These are phyloP conservation scores for Latrodectus hesperus DNA, from an alignment of 2,888 invertebrate genomes.

Conservation along the genomic window DNA sequence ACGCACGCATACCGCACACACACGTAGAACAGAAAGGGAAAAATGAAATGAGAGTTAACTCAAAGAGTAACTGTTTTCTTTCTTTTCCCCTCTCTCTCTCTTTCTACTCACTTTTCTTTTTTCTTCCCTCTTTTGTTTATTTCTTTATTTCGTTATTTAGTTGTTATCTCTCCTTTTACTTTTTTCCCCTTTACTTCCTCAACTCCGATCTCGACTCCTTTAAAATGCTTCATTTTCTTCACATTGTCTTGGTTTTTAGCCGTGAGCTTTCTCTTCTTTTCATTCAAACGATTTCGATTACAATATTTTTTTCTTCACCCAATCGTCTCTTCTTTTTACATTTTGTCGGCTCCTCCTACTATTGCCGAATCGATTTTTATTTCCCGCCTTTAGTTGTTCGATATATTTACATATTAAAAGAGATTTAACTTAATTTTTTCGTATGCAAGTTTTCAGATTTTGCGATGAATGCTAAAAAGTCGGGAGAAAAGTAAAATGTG, in stretches of 20 bases:
- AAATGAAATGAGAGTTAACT: slow-evolving; percentile 68
- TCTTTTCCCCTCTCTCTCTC: slow-evolving; percentile 4
- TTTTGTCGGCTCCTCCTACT: slow-evolving; percentile 13
- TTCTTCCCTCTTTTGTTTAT: slow-evolving; percentile 21
- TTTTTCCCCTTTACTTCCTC: background rate
- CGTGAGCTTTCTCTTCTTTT: slow-evolving; percentile 33
- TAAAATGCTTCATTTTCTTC: slow-evolving; percentile 68
- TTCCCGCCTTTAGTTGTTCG: slow-evolving; percentile 63
- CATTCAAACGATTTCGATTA: slow-evolving; percentile 69
- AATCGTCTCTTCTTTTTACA: slow-evolving; percentile 24
- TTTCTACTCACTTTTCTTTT: background rate
- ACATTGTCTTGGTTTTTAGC: slow-evolving; percentile 33
- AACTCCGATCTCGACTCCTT: slow-evolving; percentile 46
- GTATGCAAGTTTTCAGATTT: slow-evolving; percentile 23
- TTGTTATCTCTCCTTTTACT: slow-evolving; percentile 28
- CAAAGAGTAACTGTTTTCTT: slow-evolving; percentile 67
- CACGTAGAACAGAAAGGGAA: slow-evolving; percentile 35
- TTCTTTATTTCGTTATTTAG: slow-evolving; percentile 22
- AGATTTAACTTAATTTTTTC: slow-evolving; percentile 66
- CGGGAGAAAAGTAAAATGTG: slow-evolving; percentile 11
- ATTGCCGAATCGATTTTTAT: slow-evolving; percentile 62
- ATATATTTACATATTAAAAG: slow-evolving; percentile 69
- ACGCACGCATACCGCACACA: slow-evolving; percentile 47
- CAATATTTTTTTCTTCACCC: slow-evolving; percentile 37
- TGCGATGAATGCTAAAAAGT: slow-evolving; percentile 64